Conservation (phyloP, 1,140 invertebrate species). For the Drosophila sproati region DNA sequence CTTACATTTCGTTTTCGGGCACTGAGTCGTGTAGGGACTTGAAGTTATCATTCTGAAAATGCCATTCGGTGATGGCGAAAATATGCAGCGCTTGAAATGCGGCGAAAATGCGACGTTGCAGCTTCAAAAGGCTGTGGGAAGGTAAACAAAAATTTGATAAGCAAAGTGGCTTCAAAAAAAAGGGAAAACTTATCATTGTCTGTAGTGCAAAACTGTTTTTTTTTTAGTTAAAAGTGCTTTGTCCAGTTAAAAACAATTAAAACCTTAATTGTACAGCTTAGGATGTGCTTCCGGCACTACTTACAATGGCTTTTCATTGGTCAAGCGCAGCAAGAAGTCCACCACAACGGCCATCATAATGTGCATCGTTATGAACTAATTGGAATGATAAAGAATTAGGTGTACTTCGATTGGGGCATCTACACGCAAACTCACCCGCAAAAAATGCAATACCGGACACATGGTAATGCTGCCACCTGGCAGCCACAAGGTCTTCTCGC, state of each 20-base stretch:
- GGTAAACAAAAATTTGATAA: neutral
- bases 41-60: conserved; percentile 91
- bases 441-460: conserved; percentile 85
- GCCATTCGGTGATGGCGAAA: conserved; percentile 93
- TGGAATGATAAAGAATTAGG: neutral
- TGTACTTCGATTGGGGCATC: no score
- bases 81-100: conserved; percentile 91
- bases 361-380: conserved; percentile 72
- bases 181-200: no score
- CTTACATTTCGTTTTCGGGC: conserved; percentile 87
- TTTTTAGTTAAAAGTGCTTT: neutral
- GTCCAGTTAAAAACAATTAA: no score
- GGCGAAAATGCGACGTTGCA: conserved; percentile 92
- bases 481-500: conserved; percentile 89
- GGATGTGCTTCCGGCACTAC: conserved; percentile 48
- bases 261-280: neutral
- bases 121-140: conserved; percentile 87
- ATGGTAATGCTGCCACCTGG: conserved; percentile 86
- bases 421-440: conserved; percentile 80
- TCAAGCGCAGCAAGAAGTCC: conserved; percentile 80
- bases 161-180: neutral
- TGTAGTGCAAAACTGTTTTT: no score
- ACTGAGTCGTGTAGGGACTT: conserved; percentile 87
- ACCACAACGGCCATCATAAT: conserved; percentile 73
- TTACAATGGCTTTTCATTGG: conserved; percentile 91